A percentile compares a stretch with the other conserved stretches of the same genome.
phyloP scores from a whole-genome alignment of 2,888 invertebrate species.

The Urechis unicinctus region DNA sequence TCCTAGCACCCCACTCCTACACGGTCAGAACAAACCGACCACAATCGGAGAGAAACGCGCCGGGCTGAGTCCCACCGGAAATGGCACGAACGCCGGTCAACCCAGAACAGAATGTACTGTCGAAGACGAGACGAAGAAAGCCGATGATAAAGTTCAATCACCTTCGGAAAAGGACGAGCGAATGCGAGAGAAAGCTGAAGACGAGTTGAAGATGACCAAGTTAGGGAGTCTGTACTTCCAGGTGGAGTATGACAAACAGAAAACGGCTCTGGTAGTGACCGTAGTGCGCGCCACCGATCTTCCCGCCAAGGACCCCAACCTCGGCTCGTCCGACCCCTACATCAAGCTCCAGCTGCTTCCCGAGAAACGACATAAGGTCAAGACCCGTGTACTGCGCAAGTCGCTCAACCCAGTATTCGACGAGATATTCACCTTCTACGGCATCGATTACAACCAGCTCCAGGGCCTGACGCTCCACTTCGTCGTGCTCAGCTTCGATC shows the following conservation, averaged over 20 bases:
- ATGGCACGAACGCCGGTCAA: not conserved
- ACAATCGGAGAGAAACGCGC: not conserved
- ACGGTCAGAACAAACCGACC: not conserved
- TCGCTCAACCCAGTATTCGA: slow-evolving; percentile 95
- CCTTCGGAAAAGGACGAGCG: slow-evolving; percentile 41
- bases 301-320: slow-evolving; percentile 72
- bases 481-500: slow-evolving; percentile 65
- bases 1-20: not conserved
- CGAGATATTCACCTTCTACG: slow-evolving; percentile 98
- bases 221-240: slow-evolving; percentile 86
- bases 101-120: not conserved
- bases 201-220: slow-evolving; percentile 54
- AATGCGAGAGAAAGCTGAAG: slow-evolving; percentile 47
- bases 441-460: slow-evolving; percentile 66
- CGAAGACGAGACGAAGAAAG: not conserved
- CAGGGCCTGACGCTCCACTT: slow-evolving; percentile 77
- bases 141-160: not conserved
- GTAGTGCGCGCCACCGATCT: slow-evolving; percentile 84
- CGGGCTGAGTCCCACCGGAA: not conserved
- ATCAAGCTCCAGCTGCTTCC: slow-evolving; percentile 95
- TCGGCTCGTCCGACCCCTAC: slow-evolving; percentile 88
- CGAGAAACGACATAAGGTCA: slow-evolving; percentile 95
- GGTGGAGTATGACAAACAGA: slow-evolving; percentile 80
- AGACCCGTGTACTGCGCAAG: slow-evolving; percentile 90
- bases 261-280: slow-evolving; percentile 83